phyloP scores from a whole-genome alignment of 2,113 vertebrate genomes.

The Camarhynchus parvulus region DNA sequence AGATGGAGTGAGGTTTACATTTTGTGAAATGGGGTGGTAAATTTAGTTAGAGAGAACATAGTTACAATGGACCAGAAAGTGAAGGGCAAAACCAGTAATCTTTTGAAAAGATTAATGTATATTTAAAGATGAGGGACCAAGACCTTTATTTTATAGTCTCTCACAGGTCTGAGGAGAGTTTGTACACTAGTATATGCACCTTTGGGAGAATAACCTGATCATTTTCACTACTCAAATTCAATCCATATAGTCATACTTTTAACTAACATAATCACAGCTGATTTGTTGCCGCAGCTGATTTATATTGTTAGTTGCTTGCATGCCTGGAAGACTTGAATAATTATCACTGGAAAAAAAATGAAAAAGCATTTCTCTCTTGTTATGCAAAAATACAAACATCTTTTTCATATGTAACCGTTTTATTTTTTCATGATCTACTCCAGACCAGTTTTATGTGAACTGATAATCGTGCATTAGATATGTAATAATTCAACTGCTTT shows the following conservation, averaged over 20 bases:
- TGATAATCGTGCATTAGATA: neutral
- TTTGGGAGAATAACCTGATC: neutral
- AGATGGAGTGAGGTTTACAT: neutral
- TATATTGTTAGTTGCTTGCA: neutral
- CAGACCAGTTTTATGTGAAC: neutral
- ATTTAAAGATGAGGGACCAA: neutral
- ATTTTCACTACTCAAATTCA: neutral
- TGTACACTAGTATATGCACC: neutral
- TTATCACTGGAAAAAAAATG: neutral
- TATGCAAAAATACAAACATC: neutral
- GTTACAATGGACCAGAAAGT: neutral
- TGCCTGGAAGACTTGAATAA: neutral
- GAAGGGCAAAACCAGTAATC: neutral
- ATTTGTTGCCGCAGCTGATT: neutral
- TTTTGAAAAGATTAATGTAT: neutral
- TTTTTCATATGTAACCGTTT: neutral
- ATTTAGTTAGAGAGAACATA: neutral
- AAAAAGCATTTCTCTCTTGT: neutral
- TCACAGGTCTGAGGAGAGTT: neutral
- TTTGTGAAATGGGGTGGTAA: neutral
- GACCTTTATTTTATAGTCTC: neutral
- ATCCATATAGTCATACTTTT: neutral
- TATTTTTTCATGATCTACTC: neutral
- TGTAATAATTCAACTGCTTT: neutral
- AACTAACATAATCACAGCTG: neutral